These are phyloP conservation scores for Axis porcinus DNA, from an alignment of 2,113 vertebrate species.

Conservation along the genomic window DNA sequence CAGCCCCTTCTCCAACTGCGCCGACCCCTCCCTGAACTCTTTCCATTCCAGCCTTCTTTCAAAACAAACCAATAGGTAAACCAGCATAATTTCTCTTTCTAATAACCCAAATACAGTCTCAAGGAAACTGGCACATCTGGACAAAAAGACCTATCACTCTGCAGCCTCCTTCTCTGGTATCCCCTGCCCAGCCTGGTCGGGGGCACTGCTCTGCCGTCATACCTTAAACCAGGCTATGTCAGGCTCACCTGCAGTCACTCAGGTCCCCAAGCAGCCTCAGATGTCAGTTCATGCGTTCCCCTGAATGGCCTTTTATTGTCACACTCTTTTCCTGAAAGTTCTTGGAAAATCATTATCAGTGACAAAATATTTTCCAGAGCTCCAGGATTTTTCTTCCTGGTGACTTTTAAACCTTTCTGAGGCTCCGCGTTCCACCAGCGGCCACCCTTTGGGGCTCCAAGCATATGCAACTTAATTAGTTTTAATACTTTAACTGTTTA, in stretches of 20 bases:
- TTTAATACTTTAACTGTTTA: slow-evolving; percentile 77
- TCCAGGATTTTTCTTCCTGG: slow-evolving; percentile 54
- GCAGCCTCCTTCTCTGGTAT: not conserved
- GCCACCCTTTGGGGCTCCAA: not conserved
- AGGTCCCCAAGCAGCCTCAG: not conserved
- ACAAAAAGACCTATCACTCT: not conserved
- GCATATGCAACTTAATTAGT: slow-evolving; percentile 64
- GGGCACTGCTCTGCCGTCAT: not conserved
- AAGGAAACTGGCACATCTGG: not conserved
- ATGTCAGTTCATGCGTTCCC: not conserved
- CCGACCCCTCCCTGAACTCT: not conserved
- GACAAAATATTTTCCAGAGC: slow-evolving; percentile 64
- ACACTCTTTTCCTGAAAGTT: slow-evolving; percentile 46
- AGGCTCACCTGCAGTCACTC: not conserved
- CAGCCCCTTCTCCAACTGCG: not conserved
- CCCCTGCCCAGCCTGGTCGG: no score
- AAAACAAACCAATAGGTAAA: not conserved
- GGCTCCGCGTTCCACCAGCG: slow-evolving; percentile 36
- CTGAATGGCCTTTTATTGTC: slow-evolving; percentile 43
- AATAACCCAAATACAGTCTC: not conserved
- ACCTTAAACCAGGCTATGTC: not conserved
- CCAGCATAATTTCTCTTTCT: not conserved
- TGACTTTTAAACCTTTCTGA: slow-evolving; percentile 55
- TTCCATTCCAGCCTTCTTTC: not conserved
- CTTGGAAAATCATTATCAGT: slow-evolving; percentile 58